These are phyloP conservation scores for Meloidogyne floridensis DNA, from an alignment of 1,140 invertebrate species.

Conservation along the genomic window DNA sequence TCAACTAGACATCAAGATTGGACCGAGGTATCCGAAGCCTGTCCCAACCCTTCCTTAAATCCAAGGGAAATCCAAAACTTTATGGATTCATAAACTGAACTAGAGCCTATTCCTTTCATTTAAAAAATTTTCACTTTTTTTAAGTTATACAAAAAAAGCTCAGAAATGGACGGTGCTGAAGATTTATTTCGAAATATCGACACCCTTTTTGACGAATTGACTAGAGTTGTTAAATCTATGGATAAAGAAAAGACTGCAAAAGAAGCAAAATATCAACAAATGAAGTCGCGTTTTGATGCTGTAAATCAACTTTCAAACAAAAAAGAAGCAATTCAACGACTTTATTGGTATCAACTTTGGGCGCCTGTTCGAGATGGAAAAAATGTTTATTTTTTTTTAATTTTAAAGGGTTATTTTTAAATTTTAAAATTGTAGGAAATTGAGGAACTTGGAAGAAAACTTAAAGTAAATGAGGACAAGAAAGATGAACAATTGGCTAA, in stretches of 20 bases:
- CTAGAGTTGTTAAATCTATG: constrained; percentile 9
- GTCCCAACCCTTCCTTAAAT: too few species aligned
- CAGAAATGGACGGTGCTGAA: constrained; percentile 29
- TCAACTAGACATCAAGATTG: too few species aligned
- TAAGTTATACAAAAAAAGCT: constrained; percentile 27
- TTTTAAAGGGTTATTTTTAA: neutral
- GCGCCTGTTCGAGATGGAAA: constrained; percentile 24
- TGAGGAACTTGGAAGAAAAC: neutral
- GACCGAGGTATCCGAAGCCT: too few species aligned
- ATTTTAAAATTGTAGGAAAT: constrained; percentile 18
- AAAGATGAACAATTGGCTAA: neutral
- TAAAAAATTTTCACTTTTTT: neutral
- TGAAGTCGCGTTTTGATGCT: constrained; percentile 29
- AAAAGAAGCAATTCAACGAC: constrained; percentile 16
- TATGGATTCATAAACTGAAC: too few species aligned
- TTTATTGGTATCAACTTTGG: constrained; percentile 36
- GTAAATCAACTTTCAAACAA: constrained; percentile 4
- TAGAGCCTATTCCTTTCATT: too few species aligned
- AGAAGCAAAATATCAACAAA: constrained; percentile 26
- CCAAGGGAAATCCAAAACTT: too few species aligned
- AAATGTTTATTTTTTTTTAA: neutral
- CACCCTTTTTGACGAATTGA: constrained; percentile 29
- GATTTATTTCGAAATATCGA: constrained; percentile 26
- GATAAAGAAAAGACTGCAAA: constrained; percentile 23
- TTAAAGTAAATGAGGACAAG: neutral